Conservation (phyloP, 1,140 invertebrate genomes). For the Ganaspis sp. region DNA sequence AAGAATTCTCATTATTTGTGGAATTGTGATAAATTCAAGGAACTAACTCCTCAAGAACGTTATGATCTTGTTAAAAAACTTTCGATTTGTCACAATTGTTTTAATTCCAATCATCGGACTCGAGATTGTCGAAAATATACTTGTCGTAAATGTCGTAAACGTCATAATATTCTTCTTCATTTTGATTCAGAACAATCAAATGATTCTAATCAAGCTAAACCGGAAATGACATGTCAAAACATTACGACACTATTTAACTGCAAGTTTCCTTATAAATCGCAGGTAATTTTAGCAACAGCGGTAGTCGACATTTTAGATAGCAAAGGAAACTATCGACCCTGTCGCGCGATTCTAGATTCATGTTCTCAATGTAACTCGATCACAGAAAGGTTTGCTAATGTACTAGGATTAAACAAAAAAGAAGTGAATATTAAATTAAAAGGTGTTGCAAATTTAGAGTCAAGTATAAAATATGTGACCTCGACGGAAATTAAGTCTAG, state of each 20-base stretch:
- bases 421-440: background rate
- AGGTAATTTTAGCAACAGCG: constrained; percentile 36
- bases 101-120: constrained; percentile 41
- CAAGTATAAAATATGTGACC: background rate
- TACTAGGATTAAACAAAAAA: background rate
- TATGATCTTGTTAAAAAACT: constrained; percentile 35
- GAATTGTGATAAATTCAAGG: constrained; percentile 33
- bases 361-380: background rate
- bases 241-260: constrained; percentile 23
- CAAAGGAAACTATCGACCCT: background rate
- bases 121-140: constrained; percentile 37
- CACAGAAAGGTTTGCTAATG: background rate
- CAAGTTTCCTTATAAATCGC: constrained; percentile 27
- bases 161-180: constrained; percentile 54
- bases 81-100: constrained; percentile 50
- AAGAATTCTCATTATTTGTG: constrained; percentile 33
- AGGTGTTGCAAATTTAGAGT: background rate
- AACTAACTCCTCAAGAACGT: constrained; percentile 30
- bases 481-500: background rate
- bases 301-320: constrained; percentile 43
- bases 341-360: background rate
- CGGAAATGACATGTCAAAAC: constrained; percentile 16
- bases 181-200: constrained; percentile 20
- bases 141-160: constrained; percentile 49
- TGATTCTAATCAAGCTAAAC: background rate